Evolutionary conservation across 1,140 invertebrate species (phyloP).

Genomic region (Macrocentrus cingulum): DNA sequence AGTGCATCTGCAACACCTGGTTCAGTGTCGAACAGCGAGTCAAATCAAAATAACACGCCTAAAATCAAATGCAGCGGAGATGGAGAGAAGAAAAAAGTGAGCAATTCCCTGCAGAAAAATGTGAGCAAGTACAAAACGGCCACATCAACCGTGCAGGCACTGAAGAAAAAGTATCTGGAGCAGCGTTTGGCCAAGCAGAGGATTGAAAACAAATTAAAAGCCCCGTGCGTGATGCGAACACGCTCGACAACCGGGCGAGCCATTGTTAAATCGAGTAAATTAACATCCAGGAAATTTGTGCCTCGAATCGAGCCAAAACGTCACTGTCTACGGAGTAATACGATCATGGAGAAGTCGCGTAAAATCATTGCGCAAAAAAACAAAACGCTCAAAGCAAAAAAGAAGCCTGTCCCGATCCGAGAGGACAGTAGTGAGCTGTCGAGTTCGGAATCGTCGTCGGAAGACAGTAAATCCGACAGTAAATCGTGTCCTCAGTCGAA

Average conservation of each 20-base stretch:
- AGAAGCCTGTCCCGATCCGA: conserved; percentile 16
- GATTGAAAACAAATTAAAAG: conserved; percentile 49
- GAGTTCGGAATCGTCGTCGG: conserved; percentile 49
- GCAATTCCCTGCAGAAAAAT: conserved; percentile 34
- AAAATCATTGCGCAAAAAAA: conserved; percentile 36
- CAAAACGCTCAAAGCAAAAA: conserved; percentile 29
- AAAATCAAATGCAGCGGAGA: conserved; percentile 40
- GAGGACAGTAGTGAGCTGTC: conserved; percentile 38
- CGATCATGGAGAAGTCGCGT: conserved; percentile 33
- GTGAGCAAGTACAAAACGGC: conserved; percentile 45
- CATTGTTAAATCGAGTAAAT: conserved; percentile 37
- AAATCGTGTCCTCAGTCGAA: conserved; percentile 34
- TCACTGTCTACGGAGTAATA: conserved; percentile 49
- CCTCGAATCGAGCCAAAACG: conserved; percentile 43
- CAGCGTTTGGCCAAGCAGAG: conserved; percentile 64
- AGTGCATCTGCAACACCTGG: conserved; percentile 25
- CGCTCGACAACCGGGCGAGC: conserved; percentile 44
- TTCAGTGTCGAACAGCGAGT: conserved; percentile 3
- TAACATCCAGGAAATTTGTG: conserved; percentile 41
- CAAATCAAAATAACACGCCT: conserved; percentile 31
- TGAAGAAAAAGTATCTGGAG: conserved; percentile 69
- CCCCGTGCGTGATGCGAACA: conserved; percentile 50
- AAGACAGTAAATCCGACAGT: conserved; percentile 35
- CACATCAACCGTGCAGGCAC: conserved; percentile 61
- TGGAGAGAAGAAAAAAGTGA: conserved; percentile 36